Base-by-base conservation (phyloP, 2,888 invertebrate species). In the Acheta domesticus region DNA sequence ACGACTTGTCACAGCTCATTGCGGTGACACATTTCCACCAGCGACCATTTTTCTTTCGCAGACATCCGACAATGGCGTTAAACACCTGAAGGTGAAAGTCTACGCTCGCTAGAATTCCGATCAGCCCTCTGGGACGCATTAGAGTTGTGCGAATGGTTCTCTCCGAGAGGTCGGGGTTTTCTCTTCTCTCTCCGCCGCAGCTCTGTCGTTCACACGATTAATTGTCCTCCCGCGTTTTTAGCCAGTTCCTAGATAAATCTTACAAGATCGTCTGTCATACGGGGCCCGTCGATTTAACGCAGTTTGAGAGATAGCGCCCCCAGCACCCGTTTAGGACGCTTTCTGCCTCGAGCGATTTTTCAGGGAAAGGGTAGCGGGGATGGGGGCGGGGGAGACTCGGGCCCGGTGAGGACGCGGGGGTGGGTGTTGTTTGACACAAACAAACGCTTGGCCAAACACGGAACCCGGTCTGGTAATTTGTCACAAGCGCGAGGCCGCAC, bases 351-450 rank as follows among this genome's bases (percentile, higher is more conserved):
- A 12, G 36, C 62, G 62, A 62, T 62, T 62, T 62, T 62, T 62
- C 62, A 62, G 62, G 11, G 62, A 62, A 62, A 62, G 62, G 62
- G 62, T 62, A n/a, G 16, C 16, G 4, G 14, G n/a, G 62, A 5
- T 11, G 14, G 62, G 62, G 16, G 14, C 62, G 14, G n/a, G 62
- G 14, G 0, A 19, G 62, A 16, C 62, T 62, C 62, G 14, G 62
- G 62, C 62, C 14, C n/a, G 16, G 62, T n/a, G 62, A n/a, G n/a
- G 4, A 16, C 62, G 62, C 14, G 62, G 62, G 62, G 14, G 8
- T 62, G 62, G 62, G 62, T 62, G 62, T 62, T 62, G 62, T 62
- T 62, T 62, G 62, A 62, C 62, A 62, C 62, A 62, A 62, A 62
- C 62, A 62, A 62, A 62, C 62, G 62, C 62, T n/a, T 62, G 62